Percentiles rank a stretch among this genome's conserved stretches.
Conservation (phyloP, 2,113 vertebrate genomes). For the Pygoscelis adeliae region DNA sequence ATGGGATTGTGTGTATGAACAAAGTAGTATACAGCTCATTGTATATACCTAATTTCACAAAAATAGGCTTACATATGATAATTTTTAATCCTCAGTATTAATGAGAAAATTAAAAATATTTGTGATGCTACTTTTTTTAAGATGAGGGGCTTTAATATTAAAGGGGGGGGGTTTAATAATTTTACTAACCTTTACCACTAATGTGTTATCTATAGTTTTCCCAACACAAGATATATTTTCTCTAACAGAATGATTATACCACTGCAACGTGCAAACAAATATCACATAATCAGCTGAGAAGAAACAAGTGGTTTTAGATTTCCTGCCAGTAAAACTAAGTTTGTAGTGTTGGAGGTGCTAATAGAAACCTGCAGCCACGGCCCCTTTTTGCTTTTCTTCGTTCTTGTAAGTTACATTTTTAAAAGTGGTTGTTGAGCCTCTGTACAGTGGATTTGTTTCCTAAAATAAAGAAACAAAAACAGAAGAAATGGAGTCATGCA, state of each 20-base stretch:
- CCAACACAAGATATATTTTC: neutral
- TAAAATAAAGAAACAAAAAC: slow-evolving; percentile 57
- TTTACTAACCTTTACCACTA: slow-evolving; percentile 20
- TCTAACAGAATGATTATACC: slow-evolving; percentile 5
- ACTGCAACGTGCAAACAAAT: slow-evolving; percentile 8
- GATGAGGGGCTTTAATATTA: neutral
- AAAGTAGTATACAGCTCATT: slow-evolving; percentile 24
- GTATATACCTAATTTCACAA: neutral
- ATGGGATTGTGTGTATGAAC: neutral
- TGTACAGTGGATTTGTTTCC: slow-evolving; percentile 95
- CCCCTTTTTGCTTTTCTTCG: slow-evolving; percentile 77
- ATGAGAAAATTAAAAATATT: neutral
- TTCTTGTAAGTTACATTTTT: slow-evolving; percentile 95
- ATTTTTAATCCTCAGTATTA: neutral
- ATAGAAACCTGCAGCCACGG: slow-evolving; percentile 68
- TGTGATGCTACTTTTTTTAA: neutral
- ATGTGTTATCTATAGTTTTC: neutral
- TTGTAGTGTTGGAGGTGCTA: slow-evolving; percentile 16
- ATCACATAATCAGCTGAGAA: slow-evolving; percentile 16
- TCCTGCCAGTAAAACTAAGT: slow-evolving; percentile 6
- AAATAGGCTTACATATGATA: slow-evolving; percentile 1
- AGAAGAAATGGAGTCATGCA: neutral
- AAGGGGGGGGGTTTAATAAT: neutral
- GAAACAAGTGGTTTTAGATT: slow-evolving; percentile 28
- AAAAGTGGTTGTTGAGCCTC: slow-evolving; percentile 94